Base-by-base conservation (phyloP, 1,140 invertebrate genomes). In the Sinonovacula constricta region DNA sequence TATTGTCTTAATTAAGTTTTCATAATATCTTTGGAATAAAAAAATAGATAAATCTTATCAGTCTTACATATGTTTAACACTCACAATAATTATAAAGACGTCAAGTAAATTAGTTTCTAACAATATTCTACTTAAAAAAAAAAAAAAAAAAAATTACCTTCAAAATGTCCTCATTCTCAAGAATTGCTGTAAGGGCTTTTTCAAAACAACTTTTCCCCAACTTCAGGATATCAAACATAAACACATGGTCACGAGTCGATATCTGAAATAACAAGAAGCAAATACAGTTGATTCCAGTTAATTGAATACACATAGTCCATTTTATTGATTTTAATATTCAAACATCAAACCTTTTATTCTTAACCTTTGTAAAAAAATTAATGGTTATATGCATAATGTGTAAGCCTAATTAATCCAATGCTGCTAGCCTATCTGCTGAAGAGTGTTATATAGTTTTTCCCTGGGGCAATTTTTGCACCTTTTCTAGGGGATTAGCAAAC, bases 151-250 rank as follows among this genome's bases (percentile, higher is more conserved):
- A 22, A 45, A 24, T 66, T 60, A 87, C 86, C 80, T 87, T 87
- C 10, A 83, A 60, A 30, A 87, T 72, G 26, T 71, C 49, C 60
- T 62, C 65, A 68, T 75, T 60, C 67, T 85, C 79, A 31, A 87
- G 45, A 22, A 87, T 77, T 12, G 72, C 59, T 56, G 75, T 81
- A 0, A 87, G 22, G 14, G 85, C 86, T 69, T 69, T 72, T 3
- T 84, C 77, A 75, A 85, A 86, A 66, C 77, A 81, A 1, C 68
- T 65, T n/a, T 39, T 59, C 26, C 80, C 81, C 57, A 87, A 51
- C 7, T 53, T 63, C n/a, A 84, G 51, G 7, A 85, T 56, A 70
- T 87, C 86, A 85, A 87, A 87, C 18, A 86, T 31, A 67, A 85
- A 86, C 10, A 84, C 75, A 60, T 83, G 69, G 12, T 71, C 70